Conservation (phyloP, 2,888 invertebrate species). For the Ectobius pallidus region DNA sequence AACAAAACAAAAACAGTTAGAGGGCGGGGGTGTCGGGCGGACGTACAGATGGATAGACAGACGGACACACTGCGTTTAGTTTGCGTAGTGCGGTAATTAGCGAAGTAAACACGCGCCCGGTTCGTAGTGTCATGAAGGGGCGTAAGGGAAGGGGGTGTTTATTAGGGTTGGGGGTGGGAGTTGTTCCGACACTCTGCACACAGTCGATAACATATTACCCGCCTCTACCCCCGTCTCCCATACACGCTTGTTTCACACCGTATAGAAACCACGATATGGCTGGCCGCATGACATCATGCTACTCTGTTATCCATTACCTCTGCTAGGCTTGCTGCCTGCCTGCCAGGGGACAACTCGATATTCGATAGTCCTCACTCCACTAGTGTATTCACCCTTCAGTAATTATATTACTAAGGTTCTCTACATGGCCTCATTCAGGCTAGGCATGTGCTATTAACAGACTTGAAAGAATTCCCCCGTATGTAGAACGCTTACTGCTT, state of each 20-base stretch:
- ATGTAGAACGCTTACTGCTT: too few species aligned
- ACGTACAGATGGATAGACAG: not conserved
- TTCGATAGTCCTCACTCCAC: too few species aligned
- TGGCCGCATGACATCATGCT: slow-evolving; percentile 37
- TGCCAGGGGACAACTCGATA: too few species aligned
- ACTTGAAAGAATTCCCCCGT: too few species aligned
- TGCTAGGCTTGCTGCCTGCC: not conserved
- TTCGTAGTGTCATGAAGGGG: slow-evolving; percentile 30
- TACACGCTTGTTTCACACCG: slow-evolving; percentile 40
- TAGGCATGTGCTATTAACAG: too few species aligned
- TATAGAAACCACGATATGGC: slow-evolving; percentile 40
- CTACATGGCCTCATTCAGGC: too few species aligned
- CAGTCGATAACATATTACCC: slow-evolving; percentile 43
- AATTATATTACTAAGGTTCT: too few species aligned
- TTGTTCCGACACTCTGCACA: slow-evolving; percentile 25
- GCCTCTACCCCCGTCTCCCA: slow-evolving; percentile 23
- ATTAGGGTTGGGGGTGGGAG: slow-evolving; percentile 32
- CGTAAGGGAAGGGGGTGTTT: slow-evolving; percentile 25
- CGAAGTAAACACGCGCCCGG: slow-evolving; percentile 42
- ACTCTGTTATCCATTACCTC: slow-evolving; percentile 28
- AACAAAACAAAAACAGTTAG: not conserved
- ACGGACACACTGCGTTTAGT: slow-evolving; percentile 17
- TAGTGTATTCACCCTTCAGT: too few species aligned
- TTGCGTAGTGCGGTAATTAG: slow-evolving; percentile 42
- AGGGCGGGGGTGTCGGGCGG: too few species aligned